These are phyloP conservation scores for Cheilosia pagana DNA, from an alignment of 2,888 invertebrate genomes.

Conservation along the genomic window DNA sequence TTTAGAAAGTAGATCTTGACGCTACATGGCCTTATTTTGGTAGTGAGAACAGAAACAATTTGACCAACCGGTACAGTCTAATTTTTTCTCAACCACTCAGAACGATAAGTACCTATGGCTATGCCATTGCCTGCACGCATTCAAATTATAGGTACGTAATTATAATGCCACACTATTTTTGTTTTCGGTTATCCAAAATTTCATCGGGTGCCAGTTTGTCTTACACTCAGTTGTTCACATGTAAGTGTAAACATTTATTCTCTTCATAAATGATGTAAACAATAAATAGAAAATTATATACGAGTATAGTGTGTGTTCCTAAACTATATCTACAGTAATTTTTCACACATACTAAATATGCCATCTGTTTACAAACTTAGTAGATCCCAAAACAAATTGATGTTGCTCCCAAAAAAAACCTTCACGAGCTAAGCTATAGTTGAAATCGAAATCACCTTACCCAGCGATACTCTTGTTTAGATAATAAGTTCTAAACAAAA, in stretches of 20 bases:
- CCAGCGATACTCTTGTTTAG: slow-evolving; percentile 29
- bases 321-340: slow-evolving; percentile 19
- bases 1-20: too few species aligned
- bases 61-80: too few species aligned
- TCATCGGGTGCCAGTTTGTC: slow-evolving; percentile 40
- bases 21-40: not conserved
- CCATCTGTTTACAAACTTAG: slow-evolving; percentile 78
- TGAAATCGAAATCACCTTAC: slow-evolving; percentile 10
- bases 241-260: slow-evolving; percentile 40
- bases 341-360: slow-evolving; percentile 80
- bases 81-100: too few species aligned
- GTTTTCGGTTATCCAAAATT: slow-evolving; percentile 4
- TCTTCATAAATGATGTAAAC: slow-evolving; percentile 45
- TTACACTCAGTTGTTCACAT: slow-evolving; percentile 20
- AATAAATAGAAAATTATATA: slow-evolving; percentile 45
- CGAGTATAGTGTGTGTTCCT: not conserved
- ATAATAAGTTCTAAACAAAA: slow-evolving; percentile 46
- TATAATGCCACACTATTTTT: not conserved
- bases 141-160: too few species aligned
- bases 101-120: too few species aligned
- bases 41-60: too few species aligned
- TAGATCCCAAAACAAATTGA: slow-evolving; percentile 56
- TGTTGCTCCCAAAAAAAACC: slow-evolving; percentile 11
- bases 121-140: too few species aligned
- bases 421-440: slow-evolving; percentile 12